These are phyloP conservation scores for Rynchops niger DNA, from an alignment of 2,113 vertebrate species.

Conservation along the genomic window DNA sequence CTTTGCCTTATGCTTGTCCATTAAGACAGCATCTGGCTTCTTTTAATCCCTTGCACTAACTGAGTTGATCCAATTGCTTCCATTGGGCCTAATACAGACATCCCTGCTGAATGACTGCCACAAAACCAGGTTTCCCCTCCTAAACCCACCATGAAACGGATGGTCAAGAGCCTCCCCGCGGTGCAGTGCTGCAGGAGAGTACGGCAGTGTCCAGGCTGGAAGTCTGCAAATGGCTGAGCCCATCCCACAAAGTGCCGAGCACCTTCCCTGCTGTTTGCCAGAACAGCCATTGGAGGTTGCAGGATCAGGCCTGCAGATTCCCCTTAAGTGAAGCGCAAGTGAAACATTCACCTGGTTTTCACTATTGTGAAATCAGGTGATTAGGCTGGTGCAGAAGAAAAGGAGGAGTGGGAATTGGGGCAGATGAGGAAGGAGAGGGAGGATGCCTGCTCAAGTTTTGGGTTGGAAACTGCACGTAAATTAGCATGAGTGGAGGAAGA, in stretches of 20 bases:
- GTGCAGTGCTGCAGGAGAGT: background rate
- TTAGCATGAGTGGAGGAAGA: background rate
- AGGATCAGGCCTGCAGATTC: background rate
- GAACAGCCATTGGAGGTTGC: background rate
- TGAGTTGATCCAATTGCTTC: constrained; percentile 18
- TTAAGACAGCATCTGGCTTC: constrained; percentile 41
- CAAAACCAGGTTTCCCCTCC: background rate
- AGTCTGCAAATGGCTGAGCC: background rate
- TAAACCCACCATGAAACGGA: background rate
- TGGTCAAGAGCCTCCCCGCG: background rate
- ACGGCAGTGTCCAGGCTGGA: accelerated
- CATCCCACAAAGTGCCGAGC: background rate
- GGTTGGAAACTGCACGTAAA: background rate
- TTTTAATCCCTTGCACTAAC: constrained; percentile 28
- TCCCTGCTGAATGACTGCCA: background rate
- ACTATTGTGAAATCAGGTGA: background rate
- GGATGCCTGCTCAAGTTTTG: background rate
- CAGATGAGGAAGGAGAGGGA: background rate
- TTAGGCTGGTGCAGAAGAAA: background rate
- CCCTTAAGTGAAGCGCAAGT: background rate
- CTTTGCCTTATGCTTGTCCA: constrained; percentile 27
- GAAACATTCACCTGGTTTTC: background rate
- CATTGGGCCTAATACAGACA: background rate
- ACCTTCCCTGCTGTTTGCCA: background rate
- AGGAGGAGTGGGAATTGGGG: background rate